Conservation (phyloP, 2,888 invertebrate species). For the Agapostemon virescens region DNA sequence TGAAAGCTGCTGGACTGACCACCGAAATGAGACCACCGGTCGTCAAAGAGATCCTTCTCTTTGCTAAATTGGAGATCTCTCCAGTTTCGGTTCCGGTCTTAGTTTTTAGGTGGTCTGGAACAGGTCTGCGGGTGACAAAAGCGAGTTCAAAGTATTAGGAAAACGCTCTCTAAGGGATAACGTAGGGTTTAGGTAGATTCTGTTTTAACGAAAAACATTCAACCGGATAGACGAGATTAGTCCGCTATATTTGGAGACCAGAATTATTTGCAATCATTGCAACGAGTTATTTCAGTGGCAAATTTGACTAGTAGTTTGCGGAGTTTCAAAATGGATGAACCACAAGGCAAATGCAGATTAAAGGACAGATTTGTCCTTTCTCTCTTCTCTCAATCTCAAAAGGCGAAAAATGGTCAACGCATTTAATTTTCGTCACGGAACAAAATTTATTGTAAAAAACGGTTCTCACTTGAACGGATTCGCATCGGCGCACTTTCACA, state of each 20-base stretch:
- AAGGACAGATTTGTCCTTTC: slow-evolving; percentile 36
- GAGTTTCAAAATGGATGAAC: slow-evolving; percentile 23
- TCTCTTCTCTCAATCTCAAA: too few species aligned
- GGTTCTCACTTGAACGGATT: not conserved
- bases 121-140: not conserved
- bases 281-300: not conserved
- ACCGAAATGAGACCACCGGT: not conserved
- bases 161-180: not conserved
- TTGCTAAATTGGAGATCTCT: not conserved
- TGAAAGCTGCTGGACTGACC: not conserved
- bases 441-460: not conserved
- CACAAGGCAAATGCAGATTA: slow-evolving; percentile 35
- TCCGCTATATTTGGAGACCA: not conserved
- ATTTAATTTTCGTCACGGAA: not conserved
- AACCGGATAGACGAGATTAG: not conserved
- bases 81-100: not conserved
- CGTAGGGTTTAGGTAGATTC: not conserved
- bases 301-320: slow-evolving; percentile 28
- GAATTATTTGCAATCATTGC: slow-evolving; percentile 20
- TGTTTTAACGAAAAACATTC: not conserved
- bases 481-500: too few species aligned
- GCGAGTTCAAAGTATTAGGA: not conserved
- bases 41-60: not conserved
- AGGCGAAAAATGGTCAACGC: not conserved
- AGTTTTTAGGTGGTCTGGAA: not conserved